Evolutionary conservation across 2,113 vertebrate genomes (phyloP).

Genomic region (Pristiophorus japonicus): DNA sequence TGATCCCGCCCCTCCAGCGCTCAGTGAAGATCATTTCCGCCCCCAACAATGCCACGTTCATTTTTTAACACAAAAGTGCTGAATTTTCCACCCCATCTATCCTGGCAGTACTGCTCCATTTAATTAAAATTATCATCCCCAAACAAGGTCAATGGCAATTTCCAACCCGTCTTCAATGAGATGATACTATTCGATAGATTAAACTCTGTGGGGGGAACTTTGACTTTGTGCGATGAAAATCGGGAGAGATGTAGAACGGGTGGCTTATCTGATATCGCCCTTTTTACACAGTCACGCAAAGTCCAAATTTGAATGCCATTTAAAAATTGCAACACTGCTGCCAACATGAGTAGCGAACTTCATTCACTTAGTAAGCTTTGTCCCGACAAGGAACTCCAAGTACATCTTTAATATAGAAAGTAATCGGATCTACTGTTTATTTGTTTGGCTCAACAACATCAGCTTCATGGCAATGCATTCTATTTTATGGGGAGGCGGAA

Average conservation of each 20-base stretch:
- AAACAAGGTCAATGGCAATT: too few relatives aligned
- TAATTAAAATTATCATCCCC: too few relatives aligned
- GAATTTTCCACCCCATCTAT: too few relatives aligned
- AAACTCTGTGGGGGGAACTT: background rate
- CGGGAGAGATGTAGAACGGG: background rate
- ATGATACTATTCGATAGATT: background rate
- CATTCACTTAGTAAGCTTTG: background rate
- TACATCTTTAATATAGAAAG: background rate
- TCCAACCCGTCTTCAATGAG: background rate
- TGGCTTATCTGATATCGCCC: background rate
- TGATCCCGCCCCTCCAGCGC: too few relatives aligned
- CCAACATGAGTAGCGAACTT: background rate
- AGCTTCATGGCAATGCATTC: background rate
- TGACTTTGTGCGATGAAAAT: background rate
- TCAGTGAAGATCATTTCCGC: too few relatives aligned
- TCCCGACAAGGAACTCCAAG: background rate
- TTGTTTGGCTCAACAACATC: background rate
- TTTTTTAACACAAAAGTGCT: too few relatives aligned
- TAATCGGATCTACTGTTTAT: background rate
- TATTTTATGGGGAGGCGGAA: background rate
- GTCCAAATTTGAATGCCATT: background rate
- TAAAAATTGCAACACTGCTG: background rate
- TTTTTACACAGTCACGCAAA: background rate
- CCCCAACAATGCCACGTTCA: too few relatives aligned
- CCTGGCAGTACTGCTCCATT: too few relatives aligned